A percentile compares a stretch with the other conserved stretches of the same genome.
These are phyloP conservation scores for Cacatua alba DNA, from an alignment of 2,113 vertebrate genomes.

Conservation along the genomic window DNA sequence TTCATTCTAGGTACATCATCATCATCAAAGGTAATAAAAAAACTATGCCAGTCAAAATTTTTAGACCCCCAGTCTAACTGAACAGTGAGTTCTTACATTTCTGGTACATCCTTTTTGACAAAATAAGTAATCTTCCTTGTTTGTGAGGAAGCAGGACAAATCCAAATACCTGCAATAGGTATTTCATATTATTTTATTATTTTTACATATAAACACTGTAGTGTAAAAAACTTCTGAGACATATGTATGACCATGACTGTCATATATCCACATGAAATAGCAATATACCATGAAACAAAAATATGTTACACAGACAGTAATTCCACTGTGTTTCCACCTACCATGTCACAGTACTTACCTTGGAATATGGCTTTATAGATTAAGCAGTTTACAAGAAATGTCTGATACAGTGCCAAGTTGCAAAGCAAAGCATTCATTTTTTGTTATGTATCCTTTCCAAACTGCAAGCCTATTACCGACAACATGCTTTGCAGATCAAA, in stretches of 20 bases:
- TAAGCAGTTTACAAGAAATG: neutral
- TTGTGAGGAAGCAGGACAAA: neutral
- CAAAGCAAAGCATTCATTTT: neutral
- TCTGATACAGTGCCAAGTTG: neutral
- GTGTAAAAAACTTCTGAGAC: neutral
- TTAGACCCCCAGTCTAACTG: neutral
- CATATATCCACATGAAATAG: neutral
- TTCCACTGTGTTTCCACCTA: neutral
- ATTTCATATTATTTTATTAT: neutral
- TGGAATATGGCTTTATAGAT: neutral
- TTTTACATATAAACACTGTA: neutral
- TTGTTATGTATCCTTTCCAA: neutral
- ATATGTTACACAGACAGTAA: neutral
- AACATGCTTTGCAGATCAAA: neutral
- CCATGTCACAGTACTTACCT: neutral
- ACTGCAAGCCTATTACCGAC: neutral
- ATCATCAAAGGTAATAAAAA: neutral
- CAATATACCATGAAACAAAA: neutral
- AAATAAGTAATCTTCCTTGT: neutral
- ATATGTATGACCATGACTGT: accelerated
- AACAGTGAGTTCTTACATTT: neutral
- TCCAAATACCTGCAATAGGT: neutral
- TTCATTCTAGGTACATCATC: neutral
- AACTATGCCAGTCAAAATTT: neutral
- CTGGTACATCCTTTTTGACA: neutral